A percentile compares a stretch with the other conserved stretches of the same genome.
phyloP scores from a whole-genome alignment of 2,113 vertebrate genomes.

The Aptenodytes patagonicus region DNA sequence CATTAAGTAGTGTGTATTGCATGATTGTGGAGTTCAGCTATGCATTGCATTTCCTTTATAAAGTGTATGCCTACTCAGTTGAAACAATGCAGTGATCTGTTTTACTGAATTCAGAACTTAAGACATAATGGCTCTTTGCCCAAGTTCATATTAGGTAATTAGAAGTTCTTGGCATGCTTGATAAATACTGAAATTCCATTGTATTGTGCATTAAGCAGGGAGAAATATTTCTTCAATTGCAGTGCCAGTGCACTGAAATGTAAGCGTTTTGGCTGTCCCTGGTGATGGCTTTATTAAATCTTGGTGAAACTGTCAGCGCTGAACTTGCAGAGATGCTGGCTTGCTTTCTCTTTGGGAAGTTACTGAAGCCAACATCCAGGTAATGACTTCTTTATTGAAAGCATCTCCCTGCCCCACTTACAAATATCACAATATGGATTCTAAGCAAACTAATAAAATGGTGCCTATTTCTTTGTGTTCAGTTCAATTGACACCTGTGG shows the following conservation, averaged over 20 bases:
- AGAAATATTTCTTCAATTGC: constrained; percentile 31
- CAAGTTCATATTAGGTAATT: constrained; percentile 49
- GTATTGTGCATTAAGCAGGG: constrained; percentile 14
- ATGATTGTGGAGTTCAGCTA: too few relatives aligned
- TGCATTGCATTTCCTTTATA: background rate
- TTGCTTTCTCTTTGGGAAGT: background rate
- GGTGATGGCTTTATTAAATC: constrained; percentile 17
- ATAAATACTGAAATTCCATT: constrained; percentile 45
- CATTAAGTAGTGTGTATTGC: background rate
- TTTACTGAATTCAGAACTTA: constrained; percentile 35
- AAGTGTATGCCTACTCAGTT: background rate
- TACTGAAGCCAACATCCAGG: background rate
- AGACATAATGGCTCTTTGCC: constrained; percentile 43
- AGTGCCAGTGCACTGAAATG: background rate
- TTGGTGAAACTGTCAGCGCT: background rate
- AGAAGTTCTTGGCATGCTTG: constrained; percentile 38
- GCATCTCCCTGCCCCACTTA: background rate
- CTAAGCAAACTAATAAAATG: background rate
- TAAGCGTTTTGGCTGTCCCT: background rate
- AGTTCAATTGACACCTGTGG: background rate
- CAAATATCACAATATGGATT: background rate
- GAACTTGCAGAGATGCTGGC: background rate
- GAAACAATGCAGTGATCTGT: constrained; percentile 16
- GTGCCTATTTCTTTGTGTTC: background rate
- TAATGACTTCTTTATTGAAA: background rate